Base-by-base conservation (phyloP, 2,113 vertebrate species). In the Aegotheles bennettii region DNA sequence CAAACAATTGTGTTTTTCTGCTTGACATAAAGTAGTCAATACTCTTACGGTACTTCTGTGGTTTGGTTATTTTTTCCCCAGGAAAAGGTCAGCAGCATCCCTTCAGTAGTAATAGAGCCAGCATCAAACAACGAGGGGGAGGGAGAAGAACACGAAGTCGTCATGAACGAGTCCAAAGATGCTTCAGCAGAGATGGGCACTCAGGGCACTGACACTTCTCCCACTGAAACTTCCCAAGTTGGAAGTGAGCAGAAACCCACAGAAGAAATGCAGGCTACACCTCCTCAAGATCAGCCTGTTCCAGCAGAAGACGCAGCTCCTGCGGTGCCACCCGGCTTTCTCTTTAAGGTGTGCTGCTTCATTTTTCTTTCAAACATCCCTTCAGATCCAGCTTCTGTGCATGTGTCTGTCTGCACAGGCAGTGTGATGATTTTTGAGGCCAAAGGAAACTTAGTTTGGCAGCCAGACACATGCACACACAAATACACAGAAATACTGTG, bases 51-150 rank as follows among this genome's bases (percentile, higher is more conserved):
- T 77, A 31, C 29, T 65, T 28, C 43, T 81, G 36, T 64, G 40
- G 7, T 23, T 40, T 25, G 8, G 0, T 2, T 40, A 26, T 31
- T 77, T 75, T 76, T 35, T 4, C 38, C 18, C 15, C 87, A 99
- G 99, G 99, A 99, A 88, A 99, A 98, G 59, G 97, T 98, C 98
- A 94, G 96, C 95, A 96, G 97, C 9, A 99, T 99, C 59, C 99
- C 99, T 45, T 99, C 98, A 6, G 99, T 99, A 29, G 97, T 99
- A 82, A 99, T 99, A 77, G 98, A 99, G 86, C 99, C 99, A 3
- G 99, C 99, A 76, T 99, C 99, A 57, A 99, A 99, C 97, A 98
- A 99, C 0, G 99, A 99, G 95, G 99, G 97, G 2, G 98, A 99
- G 31, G 99, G 98, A 87, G 99, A 99, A 90, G 97, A 98, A 36